Percentiles rank a stretch among this genome's conserved stretches.
phyloP scores from a whole-genome alignment of 2,113 vertebrate species.

The Ctenodactylus gundi region DNA sequence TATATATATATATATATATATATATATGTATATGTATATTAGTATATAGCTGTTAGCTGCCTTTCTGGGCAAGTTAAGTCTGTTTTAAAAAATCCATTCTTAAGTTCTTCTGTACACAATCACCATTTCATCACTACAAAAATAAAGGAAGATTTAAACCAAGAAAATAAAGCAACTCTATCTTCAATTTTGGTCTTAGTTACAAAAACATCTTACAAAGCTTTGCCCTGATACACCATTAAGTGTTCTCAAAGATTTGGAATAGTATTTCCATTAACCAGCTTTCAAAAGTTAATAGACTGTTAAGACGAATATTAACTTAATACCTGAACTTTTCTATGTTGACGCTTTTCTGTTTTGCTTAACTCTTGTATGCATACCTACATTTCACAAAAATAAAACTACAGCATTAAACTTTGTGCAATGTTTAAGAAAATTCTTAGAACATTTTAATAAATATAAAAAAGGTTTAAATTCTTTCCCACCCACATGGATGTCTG shows the following conservation, averaged over 20 bases:
- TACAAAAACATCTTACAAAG: slow-evolving; percentile 81
- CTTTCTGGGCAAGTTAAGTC: slow-evolving; percentile 70
- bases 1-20: background rate
- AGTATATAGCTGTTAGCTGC: slow-evolving; percentile 68
- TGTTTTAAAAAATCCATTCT: slow-evolving; percentile 71
- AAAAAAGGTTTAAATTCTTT: slow-evolving; percentile 84
- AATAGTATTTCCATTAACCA: slow-evolving; percentile 73
- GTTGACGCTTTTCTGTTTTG: slow-evolving; percentile 67
- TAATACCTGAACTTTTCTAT: slow-evolving; percentile 79
- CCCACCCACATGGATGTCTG: slow-evolving; percentile 83
- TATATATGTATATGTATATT: no score
- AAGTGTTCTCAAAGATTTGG: slow-evolving; percentile 75
- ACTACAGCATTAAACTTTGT: slow-evolving; percentile 75
- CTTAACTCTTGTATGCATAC: slow-evolving; percentile 70
- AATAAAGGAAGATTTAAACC: slow-evolving; percentile 80
- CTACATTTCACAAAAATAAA: slow-evolving; percentile 82
- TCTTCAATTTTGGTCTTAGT: slow-evolving; percentile 78
- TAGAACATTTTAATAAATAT: slow-evolving; percentile 84
- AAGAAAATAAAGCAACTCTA: slow-evolving; percentile 80
- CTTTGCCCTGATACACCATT: slow-evolving; percentile 77
- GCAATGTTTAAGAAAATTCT: slow-evolving; percentile 84
- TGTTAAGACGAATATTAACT: slow-evolving; percentile 75
- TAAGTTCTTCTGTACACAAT: slow-evolving; percentile 76
- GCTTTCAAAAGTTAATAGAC: slow-evolving; percentile 77
- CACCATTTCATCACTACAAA: slow-evolving; percentile 78